Evolutionary conservation across 2,888 invertebrate species (phyloP).

Genomic region (Campopleginae sp.): DNA sequence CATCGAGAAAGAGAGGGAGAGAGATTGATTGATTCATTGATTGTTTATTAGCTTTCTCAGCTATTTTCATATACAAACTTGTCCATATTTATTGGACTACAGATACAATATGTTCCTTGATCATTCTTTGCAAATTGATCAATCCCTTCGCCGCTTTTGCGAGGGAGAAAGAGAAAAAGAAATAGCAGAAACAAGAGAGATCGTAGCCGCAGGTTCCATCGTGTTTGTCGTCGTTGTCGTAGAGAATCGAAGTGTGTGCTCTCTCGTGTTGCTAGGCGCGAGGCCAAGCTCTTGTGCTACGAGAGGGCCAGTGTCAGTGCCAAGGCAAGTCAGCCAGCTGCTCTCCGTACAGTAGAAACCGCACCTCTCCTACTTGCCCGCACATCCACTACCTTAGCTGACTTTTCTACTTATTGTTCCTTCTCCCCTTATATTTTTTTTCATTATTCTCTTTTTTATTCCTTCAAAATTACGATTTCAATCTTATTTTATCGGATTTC

Average conservation of each 20-base stretch:
- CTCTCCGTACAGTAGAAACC: slow-evolving; percentile 39
- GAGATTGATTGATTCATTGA: slow-evolving; percentile 35
- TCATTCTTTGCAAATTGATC: too few species aligned
- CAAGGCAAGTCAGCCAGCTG: slow-evolving; percentile 77
- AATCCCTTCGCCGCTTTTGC: too few species aligned
- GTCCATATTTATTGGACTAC: background rate
- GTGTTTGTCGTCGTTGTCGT: slow-evolving; percentile 26
- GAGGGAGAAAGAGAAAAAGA: slow-evolving; percentile 4
- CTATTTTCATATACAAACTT: too few species aligned
- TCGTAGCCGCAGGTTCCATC: slow-evolving; percentile 22
- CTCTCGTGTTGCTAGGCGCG: slow-evolving; percentile 82
- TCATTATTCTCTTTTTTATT: slow-evolving; percentile 3
- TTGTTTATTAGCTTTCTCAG: too few species aligned
- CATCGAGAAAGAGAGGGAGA: slow-evolving; percentile 31
- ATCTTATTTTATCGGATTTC: background rate
- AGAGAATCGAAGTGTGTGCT: slow-evolving; percentile 57
- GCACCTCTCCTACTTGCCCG: slow-evolving; percentile 55
- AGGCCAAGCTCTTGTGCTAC: slow-evolving; percentile 45
- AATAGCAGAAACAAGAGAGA: slow-evolving; percentile 45
- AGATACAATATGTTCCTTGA: background rate
- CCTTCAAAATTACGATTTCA: background rate
- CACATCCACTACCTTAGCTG: slow-evolving; percentile 57
- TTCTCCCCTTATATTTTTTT: slow-evolving; percentile 45
- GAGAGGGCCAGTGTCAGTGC: slow-evolving; percentile 82
- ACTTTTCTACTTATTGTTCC: slow-evolving; percentile 16